Evolutionary conservation across 2,888 invertebrate species (phyloP), one percentile per base, ranked within the genome.

Genomic region (Pandemis corylana): DNA sequence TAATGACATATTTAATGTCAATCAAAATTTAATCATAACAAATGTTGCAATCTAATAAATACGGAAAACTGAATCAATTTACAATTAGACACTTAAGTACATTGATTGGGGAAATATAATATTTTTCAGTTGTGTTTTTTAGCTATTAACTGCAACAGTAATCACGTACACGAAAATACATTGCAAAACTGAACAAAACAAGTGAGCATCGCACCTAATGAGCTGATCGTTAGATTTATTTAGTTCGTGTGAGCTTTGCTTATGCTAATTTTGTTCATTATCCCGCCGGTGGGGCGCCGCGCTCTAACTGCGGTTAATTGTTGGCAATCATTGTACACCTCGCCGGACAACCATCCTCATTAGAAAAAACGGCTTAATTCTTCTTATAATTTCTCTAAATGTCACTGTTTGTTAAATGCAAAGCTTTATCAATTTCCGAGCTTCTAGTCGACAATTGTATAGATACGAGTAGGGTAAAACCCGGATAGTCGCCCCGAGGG

Each of bases 191-290:
- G 10, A 7, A 65, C 42, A 65, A 49, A 49, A 49, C 28, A 36
- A 7, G 64, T 46, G 64, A 59, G 7, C 65, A 46, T 46, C 28
- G 49, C 12, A 46, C 36, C 62, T 68, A 68, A 70, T 64, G 65
- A 70, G 74, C 51, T 65, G 74, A 69, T 69, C 69, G 61, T 74
- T 66, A 69, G 74, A 74, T 74, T 74, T 70, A 69, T 74, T 74
- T 74, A 61, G 65, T 64, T 51, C 53, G 65, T 62, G 69, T 65
- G 51, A 51, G 69, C 61, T 20, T 56, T 44, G 51, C 69, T 61
- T 75, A 75, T 75, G 75, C 71, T 75, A 75, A 75, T 75, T 62
- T 56, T 44, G 71, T 75, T 75, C 66, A 75, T 75, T 75, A 75
- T 67, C 67, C 70, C 66, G 51, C 12, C 67, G 69, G 44, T 65